Base-by-base conservation (phyloP, 1,140 invertebrate genomes). In the Brachionus koreanus region DNA sequence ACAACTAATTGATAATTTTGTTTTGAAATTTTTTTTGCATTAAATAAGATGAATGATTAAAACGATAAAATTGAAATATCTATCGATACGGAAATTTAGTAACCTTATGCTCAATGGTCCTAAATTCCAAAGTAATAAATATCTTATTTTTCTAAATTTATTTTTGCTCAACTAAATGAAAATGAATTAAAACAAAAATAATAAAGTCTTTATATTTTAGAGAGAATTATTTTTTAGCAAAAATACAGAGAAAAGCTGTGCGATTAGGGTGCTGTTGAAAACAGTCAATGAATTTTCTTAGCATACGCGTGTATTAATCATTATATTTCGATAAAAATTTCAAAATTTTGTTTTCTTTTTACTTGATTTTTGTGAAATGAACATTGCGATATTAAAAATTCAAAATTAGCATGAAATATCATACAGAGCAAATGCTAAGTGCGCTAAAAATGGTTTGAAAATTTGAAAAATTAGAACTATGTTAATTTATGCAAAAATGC, bases 381-480 rank as follows among this genome's bases (percentile, higher is more conserved):
- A 65, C 25, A 65, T 65, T 65, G 12, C 33, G 12, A 65, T 37
- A 29, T 46, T 46, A 46, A n/a, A 33, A 33, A 65, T 65, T 33
- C 49, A 57, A 57, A 57, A 57, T 57, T 57, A 57, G n/a, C 49
- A 57, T 57, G 49, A 57, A 57, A 57, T 19, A 57, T 57, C 29
- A 65, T 25, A 65, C 13, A 25, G 33, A 65, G 63, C 29, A 65
- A 65, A 65, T 65, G 13, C n/a, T 65, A 33, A 65, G 25, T 65
- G 63, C 63, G 63, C 63, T 65, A 65, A 65, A 65, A 65, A 65
- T 33, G 2, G 33, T 33, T 65, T 65, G 25, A 65, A 65, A 65
- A 65, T 65, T 65, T 65, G n/a, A 57, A 57, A 57, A 49, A 49
- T n/a, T 19, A 57, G 19, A 57, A 23, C 49, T 57, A 25, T 57